Evolutionary conservation across 2,797 vertebrate genomes (phyloP).

Genomic region (Bovichtus variegatus): DNA sequence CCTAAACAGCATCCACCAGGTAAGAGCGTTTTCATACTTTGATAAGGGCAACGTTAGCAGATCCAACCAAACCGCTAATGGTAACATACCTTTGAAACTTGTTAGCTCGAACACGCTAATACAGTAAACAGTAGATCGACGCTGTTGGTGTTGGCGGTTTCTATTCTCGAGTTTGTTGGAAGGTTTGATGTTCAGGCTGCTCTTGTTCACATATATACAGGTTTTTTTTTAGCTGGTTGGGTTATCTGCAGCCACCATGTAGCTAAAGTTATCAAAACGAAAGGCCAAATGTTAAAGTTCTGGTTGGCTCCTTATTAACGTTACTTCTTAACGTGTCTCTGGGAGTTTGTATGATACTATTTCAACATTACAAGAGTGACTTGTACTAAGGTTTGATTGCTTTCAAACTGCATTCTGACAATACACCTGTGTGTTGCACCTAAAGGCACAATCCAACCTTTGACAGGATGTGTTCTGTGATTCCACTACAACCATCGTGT

Average conservation of each 20-base stretch:
- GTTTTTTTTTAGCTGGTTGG: neutral
- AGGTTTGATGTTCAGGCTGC: neutral
- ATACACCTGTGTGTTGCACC: neutral
- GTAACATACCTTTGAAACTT: slow-evolving; percentile 16
- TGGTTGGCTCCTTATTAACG: neutral
- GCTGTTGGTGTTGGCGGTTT: neutral
- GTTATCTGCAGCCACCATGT: neutral
- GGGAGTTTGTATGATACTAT: neutral
- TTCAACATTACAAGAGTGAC: neutral
- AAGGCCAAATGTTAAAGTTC: slow-evolving; percentile 14
- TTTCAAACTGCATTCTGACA: neutral
- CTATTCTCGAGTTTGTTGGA: neutral
- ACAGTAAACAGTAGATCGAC: neutral
- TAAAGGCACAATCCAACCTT: neutral
- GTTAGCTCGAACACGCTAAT: slow-evolving; percentile 45
- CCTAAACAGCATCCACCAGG: slow-evolving; percentile 41
- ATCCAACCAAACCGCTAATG: slow-evolving; percentile 17
- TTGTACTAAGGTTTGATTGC: neutral
- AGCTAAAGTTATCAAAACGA: neutral
- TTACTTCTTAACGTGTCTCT: neutral
- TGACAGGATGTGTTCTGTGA: too few relatives aligned
- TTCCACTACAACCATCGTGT: neutral
- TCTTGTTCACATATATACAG: neutral
- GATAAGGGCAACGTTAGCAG: neutral
- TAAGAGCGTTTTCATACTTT: slow-evolving; percentile 53